phyloP scores from a whole-genome alignment of 2,888 invertebrate species.

The Drosophila nr. perissopoda region DNA sequence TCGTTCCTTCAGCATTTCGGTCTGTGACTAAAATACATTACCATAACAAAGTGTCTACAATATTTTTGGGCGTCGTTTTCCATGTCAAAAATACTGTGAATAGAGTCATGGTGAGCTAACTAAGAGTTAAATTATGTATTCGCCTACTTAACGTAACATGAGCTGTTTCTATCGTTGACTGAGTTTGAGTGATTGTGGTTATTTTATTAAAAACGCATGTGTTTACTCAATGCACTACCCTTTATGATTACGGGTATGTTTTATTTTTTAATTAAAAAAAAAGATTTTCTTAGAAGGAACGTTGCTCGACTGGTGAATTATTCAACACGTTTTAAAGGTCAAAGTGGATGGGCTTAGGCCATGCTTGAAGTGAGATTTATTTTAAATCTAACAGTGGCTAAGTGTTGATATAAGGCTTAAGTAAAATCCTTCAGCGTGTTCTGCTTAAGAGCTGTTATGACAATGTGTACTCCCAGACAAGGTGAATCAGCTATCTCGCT shows the following conservation, averaged over 20 bases:
- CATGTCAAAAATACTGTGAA: conserved; percentile 14
- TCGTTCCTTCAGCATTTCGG: conserved; percentile 22
- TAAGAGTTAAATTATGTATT: conserved; percentile 6
- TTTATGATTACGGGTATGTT: neutral
- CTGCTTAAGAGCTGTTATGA: conserved; percentile 32
- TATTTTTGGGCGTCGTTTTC: conserved; percentile 15
- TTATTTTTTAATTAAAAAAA: neutral
- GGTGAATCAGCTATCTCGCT: conserved; percentile 29
- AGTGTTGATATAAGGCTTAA: conserved; percentile 25
- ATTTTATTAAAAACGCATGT: neutral
- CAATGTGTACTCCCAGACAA: conserved; percentile 2
- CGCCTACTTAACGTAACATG: conserved; percentile 1
- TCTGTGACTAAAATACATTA: conserved; percentile 18
- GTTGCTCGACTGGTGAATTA: neutral
- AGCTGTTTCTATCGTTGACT: neutral
- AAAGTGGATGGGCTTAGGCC: neutral
- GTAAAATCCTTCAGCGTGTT: neutral
- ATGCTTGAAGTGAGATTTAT: conserved; percentile 2
- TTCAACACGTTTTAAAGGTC: neutral
- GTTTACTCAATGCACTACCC: neutral
- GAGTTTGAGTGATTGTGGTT: neutral
- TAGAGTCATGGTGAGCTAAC: conserved; percentile 16
- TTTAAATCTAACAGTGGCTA: neutral
- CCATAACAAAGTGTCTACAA: conserved; percentile 29
- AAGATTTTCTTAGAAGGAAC: neutral